Base-by-base conservation (phyloP, 2,797 vertebrate genomes). In the Vireo griseus region DNA sequence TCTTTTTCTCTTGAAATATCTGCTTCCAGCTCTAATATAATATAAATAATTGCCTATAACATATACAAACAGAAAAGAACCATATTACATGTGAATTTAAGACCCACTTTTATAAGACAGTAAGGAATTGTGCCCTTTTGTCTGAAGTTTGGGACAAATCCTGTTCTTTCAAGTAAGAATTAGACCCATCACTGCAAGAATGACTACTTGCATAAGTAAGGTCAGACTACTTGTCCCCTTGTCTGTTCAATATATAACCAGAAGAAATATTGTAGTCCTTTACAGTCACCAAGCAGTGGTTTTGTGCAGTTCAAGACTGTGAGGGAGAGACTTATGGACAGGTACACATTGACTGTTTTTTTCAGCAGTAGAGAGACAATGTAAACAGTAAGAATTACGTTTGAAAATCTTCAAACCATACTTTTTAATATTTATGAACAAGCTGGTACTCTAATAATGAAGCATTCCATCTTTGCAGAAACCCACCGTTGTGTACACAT, bases 361-460 rank as follows among this genome's bases (percentile, higher is more conserved):
- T 93, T 78, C 78, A 71, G 45, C 52, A 54, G 28, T 48, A 65
- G 48, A 66, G 62, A 94, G 65, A 67, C 78, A 94, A 54, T 66
- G 67, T 94, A 93, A 94, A 82, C 67, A 88, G 52, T 63, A 66
- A 88, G 55, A 94, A 91, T 55, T 51, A 71, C 42, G 54, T 85
- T 39, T 69, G 92, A 61, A 80, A 96, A 95, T 83, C 86, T 85
- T 94, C 87, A 95, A 96, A 45, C n/a, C 37, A 11, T 89, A 57
- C 65, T 89, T 97, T 97, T 96, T 91, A 94, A 96, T 97, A 97
- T 97, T 97, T 96, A 96, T 96, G 94, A 94, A 86, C 77, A 96
- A 52, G 59, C 82, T 90, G 55, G 57, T 96, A 67, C 81, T 94
- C 91, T 92, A 66, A 92, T 94, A 97, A 96, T 95, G 94, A 96